Evolutionary conservation across 2,888 invertebrate species (phyloP).

Genomic region (Ferrisia virgata): DNA sequence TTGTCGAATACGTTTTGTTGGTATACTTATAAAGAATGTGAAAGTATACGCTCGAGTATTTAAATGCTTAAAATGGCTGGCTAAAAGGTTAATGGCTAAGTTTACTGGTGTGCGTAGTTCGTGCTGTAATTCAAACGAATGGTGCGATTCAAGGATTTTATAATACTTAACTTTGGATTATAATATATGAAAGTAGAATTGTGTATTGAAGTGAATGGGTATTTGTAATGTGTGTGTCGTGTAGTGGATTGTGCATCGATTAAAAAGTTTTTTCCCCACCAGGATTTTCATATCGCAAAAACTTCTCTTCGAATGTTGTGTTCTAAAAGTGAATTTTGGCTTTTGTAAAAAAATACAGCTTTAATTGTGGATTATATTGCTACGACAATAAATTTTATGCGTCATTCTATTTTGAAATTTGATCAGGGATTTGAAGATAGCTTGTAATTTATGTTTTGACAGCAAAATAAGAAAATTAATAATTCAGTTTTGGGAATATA

Average conservation of each 20-base stretch:
- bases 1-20: neutral
- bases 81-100: neutral
- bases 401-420: neutral
- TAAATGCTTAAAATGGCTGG: neutral
- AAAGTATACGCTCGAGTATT: neutral
- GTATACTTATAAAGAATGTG: neutral
- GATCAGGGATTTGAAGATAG: neutral
- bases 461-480: too few species aligned
- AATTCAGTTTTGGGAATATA: too few species aligned
- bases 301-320: neutral
- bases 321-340: neutral
- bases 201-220: neutral
- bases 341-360: neutral
- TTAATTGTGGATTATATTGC: too few species aligned
- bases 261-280: too few species aligned
- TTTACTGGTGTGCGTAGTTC: neutral
- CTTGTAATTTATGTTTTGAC: neutral
- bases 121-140: neutral
- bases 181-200: neutral
- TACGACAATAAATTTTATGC: too few species aligned
- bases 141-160: neutral
- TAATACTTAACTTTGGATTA: neutral
- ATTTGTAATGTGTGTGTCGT: too few species aligned
- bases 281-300: neutral
- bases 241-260: too few species aligned